These are phyloP conservation scores for Sipha maydis DNA, from an alignment of 2,888 invertebrate genomes.

Conservation along the genomic window DNA sequence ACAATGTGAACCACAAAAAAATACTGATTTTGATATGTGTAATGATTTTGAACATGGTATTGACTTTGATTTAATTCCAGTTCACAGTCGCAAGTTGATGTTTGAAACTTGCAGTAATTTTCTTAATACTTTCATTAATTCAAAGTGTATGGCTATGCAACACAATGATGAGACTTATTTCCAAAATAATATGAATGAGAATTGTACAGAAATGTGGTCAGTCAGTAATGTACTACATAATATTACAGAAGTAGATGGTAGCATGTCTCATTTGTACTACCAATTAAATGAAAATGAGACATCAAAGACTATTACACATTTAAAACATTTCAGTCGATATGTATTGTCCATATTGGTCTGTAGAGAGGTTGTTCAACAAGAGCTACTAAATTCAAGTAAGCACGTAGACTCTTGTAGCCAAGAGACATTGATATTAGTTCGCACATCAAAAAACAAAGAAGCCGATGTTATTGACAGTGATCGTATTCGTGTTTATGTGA, in stretches of 20 bases:
- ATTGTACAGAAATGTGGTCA: conserved; percentile 44
- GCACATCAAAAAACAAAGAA: conserved; percentile 68
- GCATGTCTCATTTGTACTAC: neutral
- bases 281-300: conserved; percentile 32
- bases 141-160: conserved; percentile 33
- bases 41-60: conserved; percentile 40
- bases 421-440: conserved; percentile 68
- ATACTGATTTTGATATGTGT: conserved; percentile 1
- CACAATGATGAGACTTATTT: conserved; percentile 10
- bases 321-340: conserved; percentile 73
- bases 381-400: conserved; percentile 57
- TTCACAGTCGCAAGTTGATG: conserved; percentile 3
- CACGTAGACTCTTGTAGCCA: conserved; percentile 68
- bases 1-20: conserved; percentile 41
- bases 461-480: conserved; percentile 69
- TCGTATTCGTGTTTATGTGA: conserved; percentile 64
- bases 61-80: conserved; percentile 31
- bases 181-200: conserved; percentile 23
- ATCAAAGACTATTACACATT: conserved; percentile 66
- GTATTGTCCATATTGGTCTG: conserved; percentile 74
- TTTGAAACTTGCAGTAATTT: conserved; percentile 50
- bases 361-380: conserved; percentile 68
- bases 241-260: conserved; percentile 18
- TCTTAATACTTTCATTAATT: conserved; percentile 29
- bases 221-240: conserved; percentile 13